Evolutionary conservation across 1,140 invertebrate genomes (phyloP).

Genomic region (Scaptomyza montana): DNA sequence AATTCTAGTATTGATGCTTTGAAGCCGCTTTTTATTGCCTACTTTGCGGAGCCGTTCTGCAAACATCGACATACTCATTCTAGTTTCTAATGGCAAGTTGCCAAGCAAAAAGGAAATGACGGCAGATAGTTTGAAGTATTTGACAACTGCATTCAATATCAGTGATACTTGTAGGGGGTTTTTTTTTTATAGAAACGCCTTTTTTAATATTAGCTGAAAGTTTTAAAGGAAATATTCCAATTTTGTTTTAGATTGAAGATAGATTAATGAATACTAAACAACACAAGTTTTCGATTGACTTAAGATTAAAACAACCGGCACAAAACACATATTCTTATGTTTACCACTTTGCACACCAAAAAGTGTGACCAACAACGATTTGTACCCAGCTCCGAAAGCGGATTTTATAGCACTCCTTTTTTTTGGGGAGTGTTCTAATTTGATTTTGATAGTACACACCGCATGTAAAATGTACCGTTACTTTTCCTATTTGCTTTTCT

Average conservation of each 20-base stretch:
- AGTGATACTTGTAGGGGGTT: background rate
- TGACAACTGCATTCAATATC: background rate
- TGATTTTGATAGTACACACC: constrained; percentile 20
- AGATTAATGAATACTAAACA: too few relatives aligned
- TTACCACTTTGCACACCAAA: background rate
- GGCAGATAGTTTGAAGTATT: background rate
- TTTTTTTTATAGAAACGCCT: too few relatives aligned
- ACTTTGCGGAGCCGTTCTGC: constrained; percentile 34
- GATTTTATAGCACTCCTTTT: background rate
- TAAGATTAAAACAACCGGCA: too few relatives aligned
- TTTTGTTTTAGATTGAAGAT: too few relatives aligned
- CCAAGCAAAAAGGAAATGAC: background rate
- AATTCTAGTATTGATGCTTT: constrained; percentile 14
- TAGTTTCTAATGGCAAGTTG: constrained; percentile 21
- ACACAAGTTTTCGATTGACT: too few relatives aligned
- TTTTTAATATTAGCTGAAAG: too few relatives aligned
- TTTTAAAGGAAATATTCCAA: too few relatives aligned
- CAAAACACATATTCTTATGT: too few relatives aligned
- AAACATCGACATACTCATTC: constrained; percentile 25
- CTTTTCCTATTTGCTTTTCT: constrained; percentile 8
- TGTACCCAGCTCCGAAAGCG: too few relatives aligned
- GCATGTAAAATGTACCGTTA: background rate
- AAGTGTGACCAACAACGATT: background rate
- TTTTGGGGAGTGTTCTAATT: constrained; percentile 18
- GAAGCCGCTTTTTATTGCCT: constrained; percentile 50